These are phyloP conservation scores for Bubalus kerabau DNA, from an alignment of 2,113 vertebrate species.

Conservation along the genomic window DNA sequence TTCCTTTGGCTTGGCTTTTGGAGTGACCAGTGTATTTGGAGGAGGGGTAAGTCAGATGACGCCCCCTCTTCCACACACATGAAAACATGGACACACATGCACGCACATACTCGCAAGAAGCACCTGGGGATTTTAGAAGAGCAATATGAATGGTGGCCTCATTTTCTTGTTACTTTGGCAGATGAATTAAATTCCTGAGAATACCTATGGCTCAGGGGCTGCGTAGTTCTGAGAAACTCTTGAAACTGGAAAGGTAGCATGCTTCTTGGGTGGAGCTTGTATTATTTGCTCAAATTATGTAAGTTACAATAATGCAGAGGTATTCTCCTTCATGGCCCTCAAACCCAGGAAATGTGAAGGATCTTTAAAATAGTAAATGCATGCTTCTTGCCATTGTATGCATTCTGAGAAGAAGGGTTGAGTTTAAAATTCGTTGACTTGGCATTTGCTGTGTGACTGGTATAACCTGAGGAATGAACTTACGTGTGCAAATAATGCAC, in stretches of 20 bases:
- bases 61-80: background rate
- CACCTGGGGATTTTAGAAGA: background rate
- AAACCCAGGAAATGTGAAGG: background rate
- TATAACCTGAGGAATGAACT: background rate
- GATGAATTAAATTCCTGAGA: background rate
- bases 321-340: background rate
- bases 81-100: background rate
- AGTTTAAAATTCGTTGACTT: background rate
- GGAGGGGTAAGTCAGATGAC: background rate
- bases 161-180: background rate
- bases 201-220: background rate
- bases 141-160: accelerated
- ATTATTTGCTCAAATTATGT: background rate
- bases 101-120: accelerated
- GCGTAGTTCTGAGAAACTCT: background rate
- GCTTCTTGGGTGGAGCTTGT: background rate
- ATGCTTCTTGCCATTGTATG: background rate
- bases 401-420: background rate
- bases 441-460: background rate
- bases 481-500: background rate
- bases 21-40: background rate
- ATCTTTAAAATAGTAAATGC: background rate
- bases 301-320: background rate
- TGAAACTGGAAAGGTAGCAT: background rate
- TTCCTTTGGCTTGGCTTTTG: background rate